A percentile compares a stretch with the other conserved stretches of the same genome.
Conservation (phyloP, 1,140 invertebrate genomes). For the Pogonomyrmex barbatus region DNA sequence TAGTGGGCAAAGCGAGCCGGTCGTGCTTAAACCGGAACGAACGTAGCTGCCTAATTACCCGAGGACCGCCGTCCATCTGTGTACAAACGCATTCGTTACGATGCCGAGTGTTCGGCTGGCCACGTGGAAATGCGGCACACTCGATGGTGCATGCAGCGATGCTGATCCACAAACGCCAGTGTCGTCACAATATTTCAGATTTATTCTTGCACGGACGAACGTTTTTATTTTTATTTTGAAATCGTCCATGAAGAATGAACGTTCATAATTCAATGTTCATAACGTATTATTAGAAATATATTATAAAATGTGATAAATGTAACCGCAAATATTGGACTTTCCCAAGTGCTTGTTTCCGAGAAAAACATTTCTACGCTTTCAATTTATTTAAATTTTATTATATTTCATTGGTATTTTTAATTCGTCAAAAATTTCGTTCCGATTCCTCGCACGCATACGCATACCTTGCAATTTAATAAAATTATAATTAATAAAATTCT, state of each 20-base stretch:
- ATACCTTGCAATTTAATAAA: background rate
- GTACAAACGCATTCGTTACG: conserved; percentile 76
- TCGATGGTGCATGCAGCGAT: background rate
- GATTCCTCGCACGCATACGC: background rate
- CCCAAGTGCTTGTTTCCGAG: background rate
- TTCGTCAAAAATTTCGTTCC: conserved; percentile 8
- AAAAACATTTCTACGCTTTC: background rate
- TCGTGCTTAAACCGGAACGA: conserved; percentile 74
- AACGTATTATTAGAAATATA: conserved; percentile 3
- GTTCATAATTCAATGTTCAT: background rate
- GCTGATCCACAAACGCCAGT: conserved; percentile 1
- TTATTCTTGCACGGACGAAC: background rate
- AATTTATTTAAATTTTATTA: conserved; percentile 25
- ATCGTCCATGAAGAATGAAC: background rate
- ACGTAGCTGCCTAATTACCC: conserved; percentile 74
- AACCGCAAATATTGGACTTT: background rate
- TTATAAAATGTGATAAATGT: background rate
- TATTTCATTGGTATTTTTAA: background rate
- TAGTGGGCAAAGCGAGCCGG: conserved; percentile 76
- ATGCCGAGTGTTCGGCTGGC: conserved; percentile 27
- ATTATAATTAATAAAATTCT: conserved; percentile 1
- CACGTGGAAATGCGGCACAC: conserved; percentile 46
- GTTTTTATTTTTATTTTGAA: background rate
- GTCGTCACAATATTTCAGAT: background rate
- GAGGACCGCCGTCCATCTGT: conserved; percentile 69